These are phyloP conservation scores for Ephydatia muelleri DNA, from an alignment of 37 sponge, comb jelly and placozoan genomes.

Conservation along the genomic window DNA sequence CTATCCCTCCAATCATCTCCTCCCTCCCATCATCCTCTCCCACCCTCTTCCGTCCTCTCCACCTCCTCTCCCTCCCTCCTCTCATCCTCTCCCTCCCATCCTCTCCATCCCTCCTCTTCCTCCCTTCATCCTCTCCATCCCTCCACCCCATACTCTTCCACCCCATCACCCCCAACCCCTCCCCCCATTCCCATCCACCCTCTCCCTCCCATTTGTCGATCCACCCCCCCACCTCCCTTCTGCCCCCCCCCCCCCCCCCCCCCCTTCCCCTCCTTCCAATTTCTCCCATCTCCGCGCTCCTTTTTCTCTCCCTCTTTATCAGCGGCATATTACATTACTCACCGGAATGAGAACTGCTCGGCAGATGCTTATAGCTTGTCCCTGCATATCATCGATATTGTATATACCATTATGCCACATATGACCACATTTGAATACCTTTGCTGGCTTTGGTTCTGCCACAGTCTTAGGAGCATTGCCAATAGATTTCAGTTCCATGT, in stretches of 20 bases:
- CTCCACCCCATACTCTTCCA: not conserved
- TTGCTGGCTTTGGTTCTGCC: not conserved
- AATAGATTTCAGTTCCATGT: not conserved
- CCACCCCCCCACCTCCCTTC: no score
- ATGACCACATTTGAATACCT: not conserved
- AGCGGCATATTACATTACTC: not conserved
- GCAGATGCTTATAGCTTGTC: conserved; percentile 52
- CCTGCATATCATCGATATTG: not conserved
- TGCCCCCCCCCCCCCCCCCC: no score
- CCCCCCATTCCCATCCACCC: not conserved
- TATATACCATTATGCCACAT: no score
- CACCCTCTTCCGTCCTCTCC: no score
- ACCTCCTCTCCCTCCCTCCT: not conserved
- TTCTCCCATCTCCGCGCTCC: no score
- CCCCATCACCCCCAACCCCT: not conserved
- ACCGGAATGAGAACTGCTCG: conserved; percentile 78
- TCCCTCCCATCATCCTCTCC: no score
- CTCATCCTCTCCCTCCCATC: not conserved
- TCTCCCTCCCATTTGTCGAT: not conserved
- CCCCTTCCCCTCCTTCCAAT: not conserved
- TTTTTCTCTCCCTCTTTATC: not conserved
- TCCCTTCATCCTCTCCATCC: not conserved
- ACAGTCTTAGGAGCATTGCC: not conserved
- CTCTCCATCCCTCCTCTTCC: not conserved
- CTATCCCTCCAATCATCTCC: not conserved